Evolutionary conservation across 2,888 invertebrate genomes (phyloP).

Genomic region (Physocephala rufipes): DNA sequence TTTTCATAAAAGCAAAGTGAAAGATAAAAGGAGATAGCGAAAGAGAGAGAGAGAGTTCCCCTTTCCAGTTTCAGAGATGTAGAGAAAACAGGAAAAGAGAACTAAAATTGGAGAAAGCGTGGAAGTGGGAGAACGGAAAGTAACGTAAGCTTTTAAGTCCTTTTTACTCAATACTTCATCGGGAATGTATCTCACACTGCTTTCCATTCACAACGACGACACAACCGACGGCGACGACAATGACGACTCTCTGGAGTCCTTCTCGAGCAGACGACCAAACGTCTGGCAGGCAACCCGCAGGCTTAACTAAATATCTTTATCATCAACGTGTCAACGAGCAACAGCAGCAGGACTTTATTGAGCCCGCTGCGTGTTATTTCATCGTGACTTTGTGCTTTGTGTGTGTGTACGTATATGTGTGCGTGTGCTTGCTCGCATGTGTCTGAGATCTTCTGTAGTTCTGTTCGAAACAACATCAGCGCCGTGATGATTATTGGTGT

Average conservation of each 20-base stretch:
- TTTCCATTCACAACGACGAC: no score
- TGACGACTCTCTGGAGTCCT: background rate
- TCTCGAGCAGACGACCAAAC: background rate
- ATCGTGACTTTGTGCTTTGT: no score
- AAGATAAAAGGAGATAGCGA: no score
- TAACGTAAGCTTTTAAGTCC: background rate
- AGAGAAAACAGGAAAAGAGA: no score
- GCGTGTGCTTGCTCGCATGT: background rate
- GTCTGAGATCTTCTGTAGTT: background rate
- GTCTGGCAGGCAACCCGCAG: background rate
- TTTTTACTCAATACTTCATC: no score
- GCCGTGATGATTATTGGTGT: slow-evolving; percentile 25
- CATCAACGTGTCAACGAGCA: slow-evolving; percentile 17
- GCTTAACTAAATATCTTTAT: slow-evolving; percentile 11
- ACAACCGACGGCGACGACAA: no score
- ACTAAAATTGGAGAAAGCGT: no score
- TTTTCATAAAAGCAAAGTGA: no score
- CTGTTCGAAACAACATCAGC: background rate
- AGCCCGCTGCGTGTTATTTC: background rate
- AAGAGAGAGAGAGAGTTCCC: background rate
- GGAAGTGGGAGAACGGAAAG: no score
- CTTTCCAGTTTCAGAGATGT: background rate
- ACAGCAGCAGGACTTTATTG: background rate
- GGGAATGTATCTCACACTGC: no score
- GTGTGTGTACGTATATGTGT: background rate